Evolutionary conservation across 2,797 vertebrate species (phyloP), one percentile per base, ranked within the genome.

Genomic region (Halcyon chelicuti): DNA sequence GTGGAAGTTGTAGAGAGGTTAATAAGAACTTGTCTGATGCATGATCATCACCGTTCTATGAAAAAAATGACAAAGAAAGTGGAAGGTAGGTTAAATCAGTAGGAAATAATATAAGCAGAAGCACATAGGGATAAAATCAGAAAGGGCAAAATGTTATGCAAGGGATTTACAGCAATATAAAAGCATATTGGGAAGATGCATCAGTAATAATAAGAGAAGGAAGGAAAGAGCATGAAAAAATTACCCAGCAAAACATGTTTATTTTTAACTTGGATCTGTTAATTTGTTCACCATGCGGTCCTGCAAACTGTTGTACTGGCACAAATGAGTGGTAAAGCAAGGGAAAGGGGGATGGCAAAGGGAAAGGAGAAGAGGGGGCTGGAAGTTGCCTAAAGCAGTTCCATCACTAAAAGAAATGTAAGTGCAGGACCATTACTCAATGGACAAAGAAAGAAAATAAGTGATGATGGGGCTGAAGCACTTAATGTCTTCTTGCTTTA

Each of bases 221-320:
- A 95, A 93, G 70, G 42, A 82, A 77, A 84, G n/a, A 90, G 46
- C 46, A 51, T 58, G 70, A 93, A 93, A 76, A 93, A 93, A 86
- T 70, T 95, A 86, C 35, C 25, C 70, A 78, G 88, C 10, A 96
- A 96, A 96, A 96, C 54, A 78, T 81, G 70, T 95, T 95, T 94
- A 90, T 92, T 96, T 96, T 96, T 92, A 95, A 70, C 73, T 95
- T 78, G 54, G 78, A 67, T 88, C 79, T 58, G 86, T 81, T 92
- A 75, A 94, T 95, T 95, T 93, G 54, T 81, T 93, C 88, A 76
- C 73, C 88, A 93, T 66, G 76, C 1, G 0, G 76, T 88, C 66
- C 82, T 92, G 72, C 93, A 96, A 94, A 95, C 91, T 95, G 91
- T 90, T 7, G 10, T 72, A 78, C 91, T 95, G 92, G 93, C 92